These are phyloP conservation scores for Selenia dentaria DNA, from an alignment of 2,888 invertebrate genomes.

Conservation along the genomic window DNA sequence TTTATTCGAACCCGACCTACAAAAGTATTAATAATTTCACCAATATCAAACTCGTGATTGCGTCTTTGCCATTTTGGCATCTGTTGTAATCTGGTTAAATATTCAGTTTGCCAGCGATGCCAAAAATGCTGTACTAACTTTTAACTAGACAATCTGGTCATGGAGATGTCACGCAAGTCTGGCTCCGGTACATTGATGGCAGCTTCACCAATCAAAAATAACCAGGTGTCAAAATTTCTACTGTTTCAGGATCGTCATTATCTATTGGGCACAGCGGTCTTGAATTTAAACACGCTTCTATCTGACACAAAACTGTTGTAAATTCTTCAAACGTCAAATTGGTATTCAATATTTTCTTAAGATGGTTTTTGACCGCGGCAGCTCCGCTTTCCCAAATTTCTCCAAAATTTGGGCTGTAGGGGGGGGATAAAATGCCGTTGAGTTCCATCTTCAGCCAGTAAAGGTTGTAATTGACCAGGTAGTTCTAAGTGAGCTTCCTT, in stretches of 20 bases:
- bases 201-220: not conserved
- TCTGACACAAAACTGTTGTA: not conserved
- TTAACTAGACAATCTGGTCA: too few species aligned
- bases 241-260: not conserved
- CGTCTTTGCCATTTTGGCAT: too few species aligned
- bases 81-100: too few species aligned
- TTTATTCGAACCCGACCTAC: too few species aligned
- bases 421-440: not conserved
- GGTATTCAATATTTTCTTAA: not conserved
- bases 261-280: not conserved
- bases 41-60: too few species aligned
- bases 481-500: too few species aligned
- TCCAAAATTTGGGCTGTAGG: not conserved
- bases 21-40: too few species aligned
- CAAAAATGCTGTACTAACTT: too few species aligned
- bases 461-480: not conserved
- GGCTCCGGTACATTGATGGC: too few species aligned
- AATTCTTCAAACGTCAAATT: too few species aligned
- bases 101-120: too few species aligned
- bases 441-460: not conserved
- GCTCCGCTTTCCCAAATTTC: not conserved
- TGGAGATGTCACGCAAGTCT: too few species aligned
- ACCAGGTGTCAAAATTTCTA: not conserved
- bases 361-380: not conserved
- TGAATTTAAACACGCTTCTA: not conserved